Evolutionary conservation across 2,888 invertebrate genomes (phyloP).

Genomic region (Pseudolycoriella hygida): DNA sequence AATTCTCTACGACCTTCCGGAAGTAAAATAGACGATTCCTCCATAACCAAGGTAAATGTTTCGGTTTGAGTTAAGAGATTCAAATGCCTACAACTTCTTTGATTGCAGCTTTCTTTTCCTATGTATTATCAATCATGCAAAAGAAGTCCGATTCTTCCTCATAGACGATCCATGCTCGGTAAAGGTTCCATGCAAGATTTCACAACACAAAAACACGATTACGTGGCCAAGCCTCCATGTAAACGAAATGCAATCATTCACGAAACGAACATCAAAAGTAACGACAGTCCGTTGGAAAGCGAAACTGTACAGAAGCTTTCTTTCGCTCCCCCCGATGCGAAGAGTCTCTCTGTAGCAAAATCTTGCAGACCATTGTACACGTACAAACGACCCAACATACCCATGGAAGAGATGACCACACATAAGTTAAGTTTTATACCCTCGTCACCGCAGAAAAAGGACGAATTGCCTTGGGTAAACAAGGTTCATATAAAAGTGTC

Average conservation of each 20-base stretch:
- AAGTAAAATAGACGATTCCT: conserved; percentile 11
- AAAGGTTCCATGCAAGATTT: conserved; percentile 48
- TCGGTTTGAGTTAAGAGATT: conserved; percentile 32
- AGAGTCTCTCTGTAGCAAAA: not conserved
- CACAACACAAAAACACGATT: conserved; percentile 59
- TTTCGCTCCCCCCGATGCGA: conserved; percentile 19
- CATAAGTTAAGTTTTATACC: conserved; percentile 38
- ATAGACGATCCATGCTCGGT: conserved; percentile 18
- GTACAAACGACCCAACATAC: conserved; percentile 16
- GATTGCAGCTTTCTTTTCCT: conserved; percentile 20
- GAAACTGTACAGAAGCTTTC: conserved; percentile 25
- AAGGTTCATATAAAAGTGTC: conserved; percentile 19
- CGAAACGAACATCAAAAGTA: conserved; percentile 17
- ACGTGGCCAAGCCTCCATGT: conserved; percentile 40
- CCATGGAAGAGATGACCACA: conserved; percentile 32
- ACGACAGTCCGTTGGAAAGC: conserved; percentile 20
- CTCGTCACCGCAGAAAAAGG: conserved; percentile 24
- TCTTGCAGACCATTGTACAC: conserved; percentile 14
- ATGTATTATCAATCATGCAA: conserved; percentile 15
- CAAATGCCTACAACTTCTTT: conserved; percentile 29
- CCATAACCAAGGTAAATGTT: conserved; percentile 26
- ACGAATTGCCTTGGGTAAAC: conserved; percentile 21
- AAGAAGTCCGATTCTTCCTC: conserved; percentile 20
- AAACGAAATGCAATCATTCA: conserved; percentile 19
- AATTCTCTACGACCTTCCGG: conserved; percentile 24